A percentile compares a stretch with the other conserved stretches of the same genome.
These are phyloP conservation scores for Ooceraea biroi DNA, from an alignment of 1,140 invertebrate genomes.

Conservation along the genomic window DNA sequence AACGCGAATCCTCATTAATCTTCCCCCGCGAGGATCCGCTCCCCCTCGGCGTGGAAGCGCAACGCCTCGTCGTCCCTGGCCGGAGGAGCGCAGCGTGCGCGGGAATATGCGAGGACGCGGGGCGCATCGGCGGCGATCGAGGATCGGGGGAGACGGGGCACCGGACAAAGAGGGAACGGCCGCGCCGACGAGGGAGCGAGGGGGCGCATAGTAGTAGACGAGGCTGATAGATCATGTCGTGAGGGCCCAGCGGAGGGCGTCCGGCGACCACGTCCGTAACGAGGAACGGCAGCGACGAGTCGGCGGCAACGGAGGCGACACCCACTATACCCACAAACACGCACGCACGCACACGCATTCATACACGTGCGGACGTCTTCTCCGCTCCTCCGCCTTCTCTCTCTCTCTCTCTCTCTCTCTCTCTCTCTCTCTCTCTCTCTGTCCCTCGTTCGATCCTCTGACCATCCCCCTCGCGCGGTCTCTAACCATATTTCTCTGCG, in stretches of 20 bases:
- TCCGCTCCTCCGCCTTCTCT: neutral
- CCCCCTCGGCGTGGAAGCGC: conserved; percentile 29
- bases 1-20: conserved; percentile 58
- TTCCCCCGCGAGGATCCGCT: conserved; percentile 45
- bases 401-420: conserved; percentile 65
- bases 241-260: conserved; percentile 73
- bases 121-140: conserved; percentile 48
- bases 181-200: neutral
- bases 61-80: conserved; percentile 29
- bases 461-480: conserved; percentile 50
- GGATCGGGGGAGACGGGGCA: conserved; percentile 66
- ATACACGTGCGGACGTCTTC: conserved; percentile 13
- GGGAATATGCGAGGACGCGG: conserved; percentile 11
- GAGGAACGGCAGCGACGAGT: conserved; percentile 79
- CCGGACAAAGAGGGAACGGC: conserved; percentile 45
- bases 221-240: conserved; percentile 79
- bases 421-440: conserved; percentile 58
- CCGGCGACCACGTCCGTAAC: conserved; percentile 80
- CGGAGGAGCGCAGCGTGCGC: conserved; percentile 36
- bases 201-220: conserved; percentile 68
- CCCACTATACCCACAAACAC: conserved; percentile 73
- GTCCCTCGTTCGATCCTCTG: conserved; percentile 10
- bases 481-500: conserved; percentile 68
- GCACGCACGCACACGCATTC: neutral
- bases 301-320: conserved; percentile 75